Evolutionary conservation across 2,113 vertebrate genomes (phyloP), one percentile per base, ranked within the genome.

Genomic region (Cercopithecus mona): DNA sequence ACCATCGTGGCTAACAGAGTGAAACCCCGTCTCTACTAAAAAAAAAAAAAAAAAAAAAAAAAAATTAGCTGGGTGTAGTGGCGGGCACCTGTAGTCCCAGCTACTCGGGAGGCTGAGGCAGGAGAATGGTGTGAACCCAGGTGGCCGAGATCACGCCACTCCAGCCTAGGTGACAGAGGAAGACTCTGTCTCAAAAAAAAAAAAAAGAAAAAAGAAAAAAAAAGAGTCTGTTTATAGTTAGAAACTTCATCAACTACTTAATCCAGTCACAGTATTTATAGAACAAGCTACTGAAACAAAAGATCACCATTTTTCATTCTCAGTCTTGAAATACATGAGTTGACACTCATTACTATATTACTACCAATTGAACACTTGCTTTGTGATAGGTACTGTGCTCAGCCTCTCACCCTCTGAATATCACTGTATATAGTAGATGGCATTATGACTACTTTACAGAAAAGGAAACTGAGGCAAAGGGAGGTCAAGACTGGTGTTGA

Each of bases 51-150:
- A 55, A 5, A 50, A 18, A 52, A 55, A n/a, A n/a, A 55, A 55
- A 55, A 55, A 55, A 20, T 55, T 20, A 20, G 52, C 52, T 0
- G 0, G 18, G 6, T 6, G 0, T 20, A 55, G 52, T 55, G 52
- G 52, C 6, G 0, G 52, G 18, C 52, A 0, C 52, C 6, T 55
- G 52, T 55, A 55, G 52, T 20, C 18, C 52, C 52, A 20, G 18
- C 52, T 55, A 55, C 52, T 20, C 2, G 18, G 18, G 18, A 55
- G 18, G 52, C 52, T 55, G 52, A 55, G 18, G 52, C 52, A 55
- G 52, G 6, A 55, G 52, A 20, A 55, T 55, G 52, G 6, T 18
- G 0, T 55, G 52, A 55, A 55, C 52, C 52, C 52, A 55, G 1
- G 18, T 20, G 18, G 50, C 52, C 2, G 2, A 55, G 52, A 55